Evolutionary conservation across 1,140 invertebrate genomes (phyloP), one percentile per base, ranked within the genome.

Genomic region (Cydia splendana): DNA sequence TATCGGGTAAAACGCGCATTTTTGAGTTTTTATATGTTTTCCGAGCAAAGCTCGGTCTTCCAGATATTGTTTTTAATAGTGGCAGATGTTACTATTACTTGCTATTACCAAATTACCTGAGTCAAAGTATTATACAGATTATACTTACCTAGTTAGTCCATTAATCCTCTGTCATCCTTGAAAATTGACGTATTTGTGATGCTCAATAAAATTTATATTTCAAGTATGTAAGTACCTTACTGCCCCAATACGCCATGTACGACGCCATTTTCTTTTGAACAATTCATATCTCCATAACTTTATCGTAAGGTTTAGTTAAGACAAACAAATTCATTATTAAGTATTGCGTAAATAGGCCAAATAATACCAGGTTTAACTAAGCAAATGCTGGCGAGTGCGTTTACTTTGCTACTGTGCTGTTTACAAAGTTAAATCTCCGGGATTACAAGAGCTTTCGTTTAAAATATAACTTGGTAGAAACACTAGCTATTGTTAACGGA

Each of bases 401-500:
- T 62, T 62, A 62, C 57, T 62, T 62, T 62, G 57, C 67, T 71
- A 71, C 67, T 42, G 38, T 71, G 67, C 67, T 71, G 67, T 71
- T 34, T 71, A 71, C 67, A 71, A 38, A 71, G 67, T 71, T 42
- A 71, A 71, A 45, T 71, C 67, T 71, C n/a, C 30, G 1, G 67
- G 67, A 71, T 71, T 71, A 71, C 24, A 38, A 71, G 67, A 71
- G 34, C 67, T 71, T 71, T 71, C 67, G 45, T 71, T 38, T 71
- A 71, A 71, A 71, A 71, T 71, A 71, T 71, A 42, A 71, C 67
- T 71, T 71, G 67, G 67, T 38, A 71, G 67, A 71, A 71, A 71
- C 67, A 80, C 78, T 80, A 75, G 69, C 86, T 82, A 89, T 89
- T 89, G 88, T 89, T 87, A 83, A 73, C 53, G 42, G 30, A 81